Base-by-base conservation (phyloP, 2,113 vertebrate genomes). In the Rana temporaria region DNA sequence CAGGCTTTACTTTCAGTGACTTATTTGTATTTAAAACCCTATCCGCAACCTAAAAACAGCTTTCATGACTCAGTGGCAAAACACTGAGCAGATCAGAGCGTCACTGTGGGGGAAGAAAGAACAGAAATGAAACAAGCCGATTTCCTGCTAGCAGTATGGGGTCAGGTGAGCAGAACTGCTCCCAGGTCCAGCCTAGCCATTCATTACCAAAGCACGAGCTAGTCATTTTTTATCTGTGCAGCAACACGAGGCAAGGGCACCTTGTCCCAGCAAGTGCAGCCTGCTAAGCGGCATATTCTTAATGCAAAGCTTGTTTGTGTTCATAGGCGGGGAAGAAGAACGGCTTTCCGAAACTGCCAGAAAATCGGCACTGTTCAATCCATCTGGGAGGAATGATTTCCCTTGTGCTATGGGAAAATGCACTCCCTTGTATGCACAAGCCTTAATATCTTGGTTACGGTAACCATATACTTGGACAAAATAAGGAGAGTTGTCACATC, bases 311-410 rank as follows among this genome's bases (percentile, higher is more conserved):
- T 24, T 26, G 74, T 62, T 79, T 81, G 80, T 56, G 80, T 84
- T 90, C 84, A 84, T 86, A 68, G 77, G 69, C 82, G 38, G 59
- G 69, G 48, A 59, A 66, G 74, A 85, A 84, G 87, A 64, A 75
- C n/a, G 55, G 60, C 20, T 22, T 63, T 63, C 22, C 24, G 24
- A 22, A 24, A 26, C 20, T 63, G 60, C 20, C 60, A 63, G 67
- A 55, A 20, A 70, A 15, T 14, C 34, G 7, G 17, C 24, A n/a
- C 16, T 1, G 18, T 2, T 14, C 55, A 73, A 57, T 57, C 18
- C 55, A 71, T 48, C 20, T 9, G 67, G 62, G 63, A 65, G 52
- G 69, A 71, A 71, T 22, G 22, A 17, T 55, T 71, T 55, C 9
- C 71, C 56, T 38, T 11, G 15, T 4, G 26, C 30, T 73, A 59